Evolutionary conservation across 2,888 invertebrate species (phyloP).

Genomic region (Allophyes oxyacanthae): DNA sequence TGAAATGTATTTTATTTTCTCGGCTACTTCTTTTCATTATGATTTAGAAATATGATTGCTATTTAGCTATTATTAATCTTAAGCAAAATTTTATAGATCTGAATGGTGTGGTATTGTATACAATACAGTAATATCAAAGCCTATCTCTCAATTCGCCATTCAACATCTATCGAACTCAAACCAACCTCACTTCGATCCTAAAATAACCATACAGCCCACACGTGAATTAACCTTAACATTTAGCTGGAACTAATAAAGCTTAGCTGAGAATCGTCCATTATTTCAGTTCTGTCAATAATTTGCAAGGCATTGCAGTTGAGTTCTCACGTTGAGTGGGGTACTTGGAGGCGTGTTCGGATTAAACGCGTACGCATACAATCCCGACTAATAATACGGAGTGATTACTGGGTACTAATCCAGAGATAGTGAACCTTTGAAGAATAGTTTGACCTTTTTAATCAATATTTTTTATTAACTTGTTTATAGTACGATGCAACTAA

Average conservation of each 20-base stretch:
- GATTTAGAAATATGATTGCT: no score
- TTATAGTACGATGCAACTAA: no score
- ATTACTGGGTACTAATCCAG: conserved; percentile 34
- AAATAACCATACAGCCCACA: conserved; percentile 43
- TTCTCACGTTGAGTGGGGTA: conserved; percentile 41
- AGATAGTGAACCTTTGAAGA: conserved; percentile 1
- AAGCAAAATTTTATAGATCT: no score
- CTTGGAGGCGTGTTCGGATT: conserved; percentile 39
- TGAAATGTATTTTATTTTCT: no score
- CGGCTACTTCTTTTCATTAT: no score
- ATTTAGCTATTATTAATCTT: no score
- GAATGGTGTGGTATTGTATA: no score
- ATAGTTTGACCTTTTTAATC: not conserved
- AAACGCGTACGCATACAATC: conserved; percentile 44
- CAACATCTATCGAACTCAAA: not conserved
- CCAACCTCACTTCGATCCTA: conserved; percentile 7
- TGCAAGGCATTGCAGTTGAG: conserved; percentile 42
- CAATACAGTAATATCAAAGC: no score
- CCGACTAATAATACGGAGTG: conserved; percentile 29
- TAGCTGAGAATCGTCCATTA: conserved; percentile 47
- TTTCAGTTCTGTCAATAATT: conserved; percentile 52
- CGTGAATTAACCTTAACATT: conserved; percentile 42
- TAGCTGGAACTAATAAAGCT: conserved; percentile 47
- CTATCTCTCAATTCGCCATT: no score
- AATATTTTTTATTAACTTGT: not conserved